Evolutionary conservation across 2,797 vertebrate species (phyloP), one percentile per base, ranked within the genome.

Genomic region (Phalanger gymnotis): DNA sequence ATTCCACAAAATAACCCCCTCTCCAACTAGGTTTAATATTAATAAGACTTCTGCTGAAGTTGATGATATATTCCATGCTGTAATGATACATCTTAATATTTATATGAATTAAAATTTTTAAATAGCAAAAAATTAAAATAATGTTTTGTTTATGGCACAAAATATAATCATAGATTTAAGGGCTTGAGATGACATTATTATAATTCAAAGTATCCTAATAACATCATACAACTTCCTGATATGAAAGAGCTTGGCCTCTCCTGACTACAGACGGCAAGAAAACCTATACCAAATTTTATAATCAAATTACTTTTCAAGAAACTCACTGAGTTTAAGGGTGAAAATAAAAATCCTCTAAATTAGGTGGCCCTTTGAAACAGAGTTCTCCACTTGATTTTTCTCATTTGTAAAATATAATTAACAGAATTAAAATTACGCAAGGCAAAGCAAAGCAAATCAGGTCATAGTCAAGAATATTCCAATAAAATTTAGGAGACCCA

Each of bases 391-490:
- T 16, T 31, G 92, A 56, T 11, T 53, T 58, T 95, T 96, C 92
- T 96, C 91, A 89, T 93, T 55, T 95, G 54, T 91, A 96, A 95
- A 94, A 95, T 54, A 5, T 34, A 95, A 94, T 54, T 91, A 90
- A 93, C 51, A 95, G n/a, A 95, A 91, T 94, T 94, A 93, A 94
- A 97, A 91, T 0, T 0, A 96, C 93, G 54, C 0, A 53, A 96
- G 92, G 53, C 0, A 53, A 81, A 98, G 94, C 54, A 52, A 92
- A 96, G 96, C 92, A 93, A 27, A 95, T 92, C 90, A 96, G 22
- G 52, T 57, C 30, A 87, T 0, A 4, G 56, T 30, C 89, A 55
- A 92, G 94, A 96, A 94, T 53, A 95, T 58, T 91, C 12, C 2
- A 91, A 93, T 52, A 94, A 34, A 34, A 47, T 90, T 87, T 94